These are phyloP conservation scores for Epizoanthus fatuus DNA, from an alignment of 92 coral and sea anemone genomes.

Conservation along the genomic window DNA sequence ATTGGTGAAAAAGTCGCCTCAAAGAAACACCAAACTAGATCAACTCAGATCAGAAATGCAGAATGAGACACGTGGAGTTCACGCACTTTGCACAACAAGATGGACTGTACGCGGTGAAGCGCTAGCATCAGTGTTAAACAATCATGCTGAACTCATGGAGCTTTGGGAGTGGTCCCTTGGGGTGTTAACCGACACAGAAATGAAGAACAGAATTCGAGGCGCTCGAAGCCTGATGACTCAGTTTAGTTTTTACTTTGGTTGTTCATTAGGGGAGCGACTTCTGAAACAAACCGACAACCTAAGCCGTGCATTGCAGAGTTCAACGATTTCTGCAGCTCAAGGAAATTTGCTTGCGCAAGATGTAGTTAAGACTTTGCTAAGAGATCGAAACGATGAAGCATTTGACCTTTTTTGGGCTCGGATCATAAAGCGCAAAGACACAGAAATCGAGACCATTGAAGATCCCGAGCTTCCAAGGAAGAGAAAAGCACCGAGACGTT, in stretches of 20 bases:
- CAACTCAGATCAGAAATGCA: constrained; percentile 52
- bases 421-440: constrained; percentile 57
- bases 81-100: constrained; percentile 69
- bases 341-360: constrained; percentile 45
- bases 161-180: constrained; percentile 63
- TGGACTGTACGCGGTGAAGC: constrained; percentile 77
- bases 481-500: constrained; percentile 48
- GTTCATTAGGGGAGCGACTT: constrained; percentile 35
- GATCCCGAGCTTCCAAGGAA: constrained; percentile 64
- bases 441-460: constrained; percentile 52
- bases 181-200: constrained; percentile 55
- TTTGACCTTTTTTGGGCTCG: constrained; percentile 59
- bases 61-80: constrained; percentile 66
- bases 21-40: constrained; percentile 57
- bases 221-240: constrained; percentile 54
- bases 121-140: constrained; percentile 56
- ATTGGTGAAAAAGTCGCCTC: constrained; percentile 50
- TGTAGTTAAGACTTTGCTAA: constrained; percentile 43
- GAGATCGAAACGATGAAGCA: constrained; percentile 38
- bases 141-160: constrained; percentile 67
- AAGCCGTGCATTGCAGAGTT: constrained; percentile 57
- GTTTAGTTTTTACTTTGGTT: constrained; percentile 67
- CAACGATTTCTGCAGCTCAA: constrained; percentile 50
- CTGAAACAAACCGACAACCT: constrained; percentile 58
- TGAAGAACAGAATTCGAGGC: constrained; percentile 62